A percentile compares a stretch with the other conserved stretches of the same genome.
These are phyloP conservation scores for Channallabes apus DNA, from an alignment of 2,797 vertebrate species.

Conservation along the genomic window DNA sequence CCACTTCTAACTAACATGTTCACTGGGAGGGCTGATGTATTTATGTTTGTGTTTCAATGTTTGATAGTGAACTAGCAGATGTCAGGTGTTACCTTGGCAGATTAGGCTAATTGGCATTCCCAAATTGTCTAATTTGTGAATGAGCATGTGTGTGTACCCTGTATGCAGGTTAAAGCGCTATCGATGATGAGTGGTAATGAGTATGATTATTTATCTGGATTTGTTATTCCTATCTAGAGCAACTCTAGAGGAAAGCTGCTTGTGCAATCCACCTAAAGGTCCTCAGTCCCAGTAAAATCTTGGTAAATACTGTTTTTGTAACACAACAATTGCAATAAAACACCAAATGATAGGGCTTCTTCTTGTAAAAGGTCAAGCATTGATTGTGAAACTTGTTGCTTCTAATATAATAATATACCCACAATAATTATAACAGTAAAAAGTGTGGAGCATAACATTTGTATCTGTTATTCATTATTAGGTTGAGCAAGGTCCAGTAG, in stretches of 20 bases:
- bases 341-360: neutral
- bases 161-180: too few species aligned
- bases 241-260: neutral
- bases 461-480: neutral
- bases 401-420: neutral
- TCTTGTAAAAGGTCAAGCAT: neutral
- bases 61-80: neutral
- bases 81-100: neutral
- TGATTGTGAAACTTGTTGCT: neutral
- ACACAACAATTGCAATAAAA: neutral
- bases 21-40: neutral
- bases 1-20: neutral
- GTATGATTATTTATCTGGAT: neutral
- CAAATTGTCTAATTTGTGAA: too few species aligned
- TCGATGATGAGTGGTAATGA: too few species aligned
- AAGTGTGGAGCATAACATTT: neutral
- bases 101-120: too few species aligned
- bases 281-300: too few species aligned
- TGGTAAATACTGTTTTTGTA: neutral
- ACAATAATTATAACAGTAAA: neutral
- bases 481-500: neutral
- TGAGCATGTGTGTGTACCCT: too few species aligned
- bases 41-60: neutral
- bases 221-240: neutral
- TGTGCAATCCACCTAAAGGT: neutral